Evolutionary conservation across 2,888 invertebrate species (phyloP), one percentile per base, ranked within the genome.

Genomic region (Alloplasta piceator): DNA sequence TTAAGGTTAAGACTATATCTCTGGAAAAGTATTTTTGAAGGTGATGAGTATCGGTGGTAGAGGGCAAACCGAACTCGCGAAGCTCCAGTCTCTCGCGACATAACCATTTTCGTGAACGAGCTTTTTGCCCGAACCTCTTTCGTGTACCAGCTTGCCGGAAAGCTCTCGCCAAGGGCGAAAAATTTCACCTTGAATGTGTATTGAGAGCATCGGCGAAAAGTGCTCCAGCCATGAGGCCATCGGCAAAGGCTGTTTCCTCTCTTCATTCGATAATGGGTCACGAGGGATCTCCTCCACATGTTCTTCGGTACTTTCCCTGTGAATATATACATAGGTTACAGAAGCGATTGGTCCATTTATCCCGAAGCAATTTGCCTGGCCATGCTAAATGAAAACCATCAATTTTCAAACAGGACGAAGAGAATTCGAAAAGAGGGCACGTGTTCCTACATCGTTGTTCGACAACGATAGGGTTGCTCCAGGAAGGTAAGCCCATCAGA

Each of bases 91-190:
- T 61, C 41, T 81, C 56, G 74, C 12, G 70, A 74, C 60, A 78
- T 81, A 81, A 81, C 81, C 78, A 56, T 81, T 81, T 14, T 10
- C 52, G 55, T 2, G 41, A 81, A 81, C 48, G 81, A 71, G 70
- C 71, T 78, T 74, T 55, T 52, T 48, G 64, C 55, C 71, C 58
- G 55, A 66, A 43, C 41, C 52, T 60, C 26, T 73, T 55, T 68
- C 52, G 68, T 63, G 78, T 68, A 56, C 48, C 75, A 55, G 68
- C 68, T 63, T 56, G 78, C 46, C 43, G 43, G 14, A 16, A 16
- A 12, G 6, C 16, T 52, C 14, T 26, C 26, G 26, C 26, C 26
- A 26, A 3, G 1, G 52, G 16, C 52, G 52, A 14, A 14, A 52
- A 52, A 48, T 12, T 26, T 26, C 26, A 26, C 26, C 26, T 3